Evolutionary conservation across 2,888 invertebrate genomes (phyloP).

Genomic region (Hedychridium roseum): DNA sequence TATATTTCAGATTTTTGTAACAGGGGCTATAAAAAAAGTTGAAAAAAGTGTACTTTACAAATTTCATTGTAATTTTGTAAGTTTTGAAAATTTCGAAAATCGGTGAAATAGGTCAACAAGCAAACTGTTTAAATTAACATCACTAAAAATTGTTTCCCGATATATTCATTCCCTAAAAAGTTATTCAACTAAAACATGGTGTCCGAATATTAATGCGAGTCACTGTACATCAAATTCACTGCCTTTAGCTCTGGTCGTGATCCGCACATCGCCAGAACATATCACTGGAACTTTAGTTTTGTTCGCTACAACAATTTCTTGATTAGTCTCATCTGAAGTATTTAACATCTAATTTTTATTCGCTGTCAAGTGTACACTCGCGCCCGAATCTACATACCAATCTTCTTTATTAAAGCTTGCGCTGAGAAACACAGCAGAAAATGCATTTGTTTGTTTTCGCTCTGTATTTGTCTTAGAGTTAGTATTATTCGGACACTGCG

Average conservation of each 20-base stretch:
- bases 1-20: too few species aligned
- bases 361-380: constrained; percentile 41
- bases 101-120: too few species aligned
- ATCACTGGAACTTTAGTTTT: constrained; percentile 29
- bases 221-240: constrained; percentile 23
- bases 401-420: constrained; percentile 22
- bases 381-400: constrained; percentile 46
- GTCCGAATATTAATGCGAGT: too few species aligned
- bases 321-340: background rate
- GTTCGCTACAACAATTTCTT: constrained; percentile 8
- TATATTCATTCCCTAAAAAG: too few species aligned
- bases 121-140: too few species aligned
- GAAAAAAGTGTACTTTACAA: too few species aligned
- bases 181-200: too few species aligned
- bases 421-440: constrained; percentile 38
- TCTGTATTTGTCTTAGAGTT: background rate
- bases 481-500: constrained; percentile 6
- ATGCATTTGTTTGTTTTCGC: constrained; percentile 21
- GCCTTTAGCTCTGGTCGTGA: constrained; percentile 23
- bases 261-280: constrained; percentile 29
- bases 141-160: too few species aligned
- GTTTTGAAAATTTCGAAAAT: too few species aligned
- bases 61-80: too few species aligned
- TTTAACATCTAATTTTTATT: constrained; percentile 34
- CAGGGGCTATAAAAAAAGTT: too few species aligned